Evolutionary conservation across 2,797 vertebrate species (phyloP).

Genomic region (Darevskia nairensis): DNA sequence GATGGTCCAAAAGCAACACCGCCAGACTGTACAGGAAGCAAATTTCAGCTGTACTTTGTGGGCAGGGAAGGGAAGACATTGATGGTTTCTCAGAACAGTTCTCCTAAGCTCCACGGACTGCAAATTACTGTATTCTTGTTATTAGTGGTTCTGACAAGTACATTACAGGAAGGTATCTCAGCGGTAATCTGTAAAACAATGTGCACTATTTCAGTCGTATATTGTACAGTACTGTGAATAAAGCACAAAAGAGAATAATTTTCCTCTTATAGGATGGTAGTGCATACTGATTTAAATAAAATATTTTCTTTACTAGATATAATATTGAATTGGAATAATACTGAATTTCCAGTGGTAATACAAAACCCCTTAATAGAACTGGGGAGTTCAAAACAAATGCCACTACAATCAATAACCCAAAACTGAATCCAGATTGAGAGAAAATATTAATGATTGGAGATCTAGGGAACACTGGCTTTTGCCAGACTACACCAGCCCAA

Average conservation of each 20-base stretch:
- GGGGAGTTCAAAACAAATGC: neutral
- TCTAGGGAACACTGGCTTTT: neutral
- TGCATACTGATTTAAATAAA: neutral
- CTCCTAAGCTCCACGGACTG: conserved; percentile 2
- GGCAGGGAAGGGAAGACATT: neutral
- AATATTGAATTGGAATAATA: neutral
- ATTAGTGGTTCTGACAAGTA: neutral
- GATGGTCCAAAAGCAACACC: neutral
- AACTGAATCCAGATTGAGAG: neutral
- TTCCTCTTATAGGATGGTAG: neutral
- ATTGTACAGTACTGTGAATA: too few relatives aligned
- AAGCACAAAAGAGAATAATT: neutral
- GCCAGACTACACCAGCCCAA: neutral
- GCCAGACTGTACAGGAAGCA: fast-evolving
- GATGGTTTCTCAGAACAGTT: neutral
- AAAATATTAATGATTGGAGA: neutral
- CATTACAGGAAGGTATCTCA: neutral
- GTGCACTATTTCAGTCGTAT: neutral
- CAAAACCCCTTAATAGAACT: conserved; percentile 8
- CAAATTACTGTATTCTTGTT: neutral
- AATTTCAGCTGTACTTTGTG: neutral
- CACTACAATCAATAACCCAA: neutral
- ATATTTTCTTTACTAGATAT: neutral
- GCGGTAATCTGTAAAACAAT: neutral
- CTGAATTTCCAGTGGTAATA: neutral